A percentile compares a stretch with the other conserved stretches of the same genome.
phyloP scores from a whole-genome alignment of 1,140 invertebrate species.

The Eumeta japonica region DNA sequence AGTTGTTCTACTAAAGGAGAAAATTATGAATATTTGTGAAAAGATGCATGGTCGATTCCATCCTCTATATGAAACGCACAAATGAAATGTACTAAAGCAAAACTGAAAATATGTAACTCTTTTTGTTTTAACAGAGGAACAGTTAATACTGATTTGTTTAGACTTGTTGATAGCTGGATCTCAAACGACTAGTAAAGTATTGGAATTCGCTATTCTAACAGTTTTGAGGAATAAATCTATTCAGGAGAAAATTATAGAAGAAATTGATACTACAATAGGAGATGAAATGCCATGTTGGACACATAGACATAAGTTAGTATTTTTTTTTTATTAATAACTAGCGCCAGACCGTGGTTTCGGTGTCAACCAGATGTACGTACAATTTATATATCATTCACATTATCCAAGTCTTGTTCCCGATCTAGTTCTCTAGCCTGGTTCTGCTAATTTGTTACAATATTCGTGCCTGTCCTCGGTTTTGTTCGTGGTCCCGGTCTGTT shows the following conservation, averaged over 20 bases:
- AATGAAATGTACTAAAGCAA: slow-evolving; percentile 1
- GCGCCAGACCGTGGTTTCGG: too few relatives aligned
- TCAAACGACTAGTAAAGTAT: slow-evolving; percentile 69
- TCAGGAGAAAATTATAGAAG: slow-evolving; percentile 66
- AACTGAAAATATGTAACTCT: slow-evolving; percentile 6
- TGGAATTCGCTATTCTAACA: slow-evolving; percentile 72
- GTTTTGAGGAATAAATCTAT: slow-evolving; percentile 66
- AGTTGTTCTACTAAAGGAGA: too few relatives aligned
- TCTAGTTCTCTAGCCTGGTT: too few relatives aligned
- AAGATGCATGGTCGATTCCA: too few relatives aligned
- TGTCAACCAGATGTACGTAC: too few relatives aligned
- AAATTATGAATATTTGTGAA: too few relatives aligned
- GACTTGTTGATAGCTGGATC: slow-evolving; percentile 73
- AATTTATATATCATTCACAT: neutral
- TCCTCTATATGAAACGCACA: neutral
- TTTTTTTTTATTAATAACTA: slow-evolving; percentile 7
- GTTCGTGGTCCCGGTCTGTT: too few relatives aligned
- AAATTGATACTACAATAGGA: slow-evolving; percentile 62
- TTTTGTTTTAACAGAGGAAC: slow-evolving; percentile 59
- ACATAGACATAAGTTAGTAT: slow-evolving; percentile 33
- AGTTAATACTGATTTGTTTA: slow-evolving; percentile 67
- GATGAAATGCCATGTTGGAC: slow-evolving; percentile 42
- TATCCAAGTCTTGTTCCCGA: too few relatives aligned
- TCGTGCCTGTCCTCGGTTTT: too few relatives aligned
- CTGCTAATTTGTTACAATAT: too few relatives aligned